Evolutionary conservation across 2,888 invertebrate genomes (phyloP).

Genomic region (Cheilosia variabilis): DNA sequence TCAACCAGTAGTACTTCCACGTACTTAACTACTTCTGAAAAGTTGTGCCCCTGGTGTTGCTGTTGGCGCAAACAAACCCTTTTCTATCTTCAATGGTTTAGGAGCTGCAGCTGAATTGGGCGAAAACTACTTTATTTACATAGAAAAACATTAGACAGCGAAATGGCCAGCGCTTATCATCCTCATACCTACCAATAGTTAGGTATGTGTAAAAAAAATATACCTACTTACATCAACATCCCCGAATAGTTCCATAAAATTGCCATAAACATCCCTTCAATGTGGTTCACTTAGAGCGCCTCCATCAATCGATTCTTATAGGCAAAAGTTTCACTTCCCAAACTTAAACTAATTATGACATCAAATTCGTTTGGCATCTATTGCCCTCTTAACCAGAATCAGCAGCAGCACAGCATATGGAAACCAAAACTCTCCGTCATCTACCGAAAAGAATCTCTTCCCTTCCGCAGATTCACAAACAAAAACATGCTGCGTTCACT

Average conservation of each 20-base stretch:
- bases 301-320: constrained; percentile 3
- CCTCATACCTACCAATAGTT: too few species aligned
- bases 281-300: neutral
- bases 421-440: constrained; percentile 19
- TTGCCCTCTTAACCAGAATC: constrained; percentile 15
- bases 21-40: too few species aligned
- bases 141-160: too few species aligned
- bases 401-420: constrained; percentile 15
- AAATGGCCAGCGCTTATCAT: too few species aligned
- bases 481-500: constrained; percentile 70
- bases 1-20: too few species aligned
- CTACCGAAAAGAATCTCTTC: constrained; percentile 5
- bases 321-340: constrained; percentile 9
- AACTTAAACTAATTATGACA: constrained; percentile 45
- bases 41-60: too few species aligned
- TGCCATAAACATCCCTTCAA: neutral
- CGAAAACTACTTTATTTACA: too few species aligned
- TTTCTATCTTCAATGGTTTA: too few species aligned
- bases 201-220: too few species aligned
- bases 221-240: too few species aligned
- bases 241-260: neutral
- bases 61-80: too few species aligned
- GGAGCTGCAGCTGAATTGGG: too few species aligned
- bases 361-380: constrained; percentile 28
- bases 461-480: constrained; percentile 42